phyloP scores from a whole-genome alignment of 2,888 invertebrate species.

The Ptychoptera contaminata region DNA sequence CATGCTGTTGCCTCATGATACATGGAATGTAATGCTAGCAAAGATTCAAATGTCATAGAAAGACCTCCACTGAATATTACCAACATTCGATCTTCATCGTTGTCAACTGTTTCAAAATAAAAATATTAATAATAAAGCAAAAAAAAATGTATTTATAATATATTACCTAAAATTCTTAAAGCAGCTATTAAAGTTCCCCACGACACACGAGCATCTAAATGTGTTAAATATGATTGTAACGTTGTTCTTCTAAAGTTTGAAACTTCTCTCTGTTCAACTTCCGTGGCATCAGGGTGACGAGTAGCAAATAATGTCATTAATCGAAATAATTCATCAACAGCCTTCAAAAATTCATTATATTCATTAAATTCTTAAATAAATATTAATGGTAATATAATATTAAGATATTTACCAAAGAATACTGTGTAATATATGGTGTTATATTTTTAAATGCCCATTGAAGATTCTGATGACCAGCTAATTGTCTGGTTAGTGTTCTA shows the following conservation, averaged over 20 bases:
- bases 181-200: constrained; percentile 91
- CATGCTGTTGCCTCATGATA: constrained; percentile 87
- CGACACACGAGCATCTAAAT: constrained; percentile 76
- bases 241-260: constrained; percentile 71
- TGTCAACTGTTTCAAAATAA: constrained; percentile 42
- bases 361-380: not conserved
- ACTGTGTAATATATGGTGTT: constrained; percentile 88
- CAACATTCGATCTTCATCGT: constrained; percentile 73
- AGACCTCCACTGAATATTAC: constrained; percentile 85
- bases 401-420: constrained; percentile 41
- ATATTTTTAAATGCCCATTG: constrained; percentile 96
- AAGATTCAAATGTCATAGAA: constrained; percentile 50
- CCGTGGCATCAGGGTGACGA: constrained; percentile 62
- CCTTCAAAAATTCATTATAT: constrained; percentile 23
- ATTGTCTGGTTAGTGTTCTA: constrained; percentile 63
- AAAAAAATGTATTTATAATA: not conserved
- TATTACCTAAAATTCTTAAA: constrained; percentile 53
- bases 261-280: constrained; percentile 67
- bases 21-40: constrained; percentile 83
- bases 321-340: constrained; percentile 83
- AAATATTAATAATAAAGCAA: not conserved
- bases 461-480: constrained; percentile 86
- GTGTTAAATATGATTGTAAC: constrained; percentile 74
- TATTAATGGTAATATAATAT: constrained; percentile 19
- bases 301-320: constrained; percentile 77